Evolutionary conservation across 2,888 invertebrate genomes (phyloP).

Genomic region (Eupithecia tripunctaria): DNA sequence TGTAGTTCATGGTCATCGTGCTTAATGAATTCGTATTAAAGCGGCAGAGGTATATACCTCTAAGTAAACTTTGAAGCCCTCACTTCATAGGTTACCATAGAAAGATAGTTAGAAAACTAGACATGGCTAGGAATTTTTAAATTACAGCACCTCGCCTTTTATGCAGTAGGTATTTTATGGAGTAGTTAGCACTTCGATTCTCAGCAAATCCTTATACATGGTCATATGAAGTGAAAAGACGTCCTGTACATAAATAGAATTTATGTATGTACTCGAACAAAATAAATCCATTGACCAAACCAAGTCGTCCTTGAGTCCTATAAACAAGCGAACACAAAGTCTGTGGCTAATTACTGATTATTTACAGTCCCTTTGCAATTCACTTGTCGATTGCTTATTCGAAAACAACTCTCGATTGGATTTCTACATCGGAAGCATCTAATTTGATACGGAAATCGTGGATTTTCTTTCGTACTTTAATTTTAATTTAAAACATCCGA

Average conservation of each 20-base stretch:
- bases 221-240: neutral
- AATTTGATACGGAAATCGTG: slow-evolving; percentile 28
- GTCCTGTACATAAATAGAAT: neutral
- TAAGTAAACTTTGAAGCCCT: neutral
- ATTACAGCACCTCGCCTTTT: slow-evolving; percentile 4
- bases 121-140: slow-evolving; percentile 4
- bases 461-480: slow-evolving; percentile 22
- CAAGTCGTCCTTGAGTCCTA: slow-evolving; percentile 27
- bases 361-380: slow-evolving; percentile 25
- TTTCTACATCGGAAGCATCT: slow-evolving; percentile 34
- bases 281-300: slow-evolving; percentile 2
- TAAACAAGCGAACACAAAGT: slow-evolving; percentile 16
- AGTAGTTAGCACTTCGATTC: neutral
- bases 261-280: neutral
- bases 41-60: neutral
- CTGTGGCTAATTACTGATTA: slow-evolving; percentile 29
- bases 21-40: neutral
- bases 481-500: slow-evolving; percentile 15
- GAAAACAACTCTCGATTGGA: slow-evolving; percentile 27
- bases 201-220: neutral
- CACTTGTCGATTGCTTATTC: slow-evolving; percentile 20
- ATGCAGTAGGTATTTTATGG: neutral
- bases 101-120: neutral
- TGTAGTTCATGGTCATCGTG: neutral
- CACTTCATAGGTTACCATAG: neutral